Evolutionary conservation across 1,140 invertebrate species (phyloP).

Genomic region (Nebria ingens): DNA sequence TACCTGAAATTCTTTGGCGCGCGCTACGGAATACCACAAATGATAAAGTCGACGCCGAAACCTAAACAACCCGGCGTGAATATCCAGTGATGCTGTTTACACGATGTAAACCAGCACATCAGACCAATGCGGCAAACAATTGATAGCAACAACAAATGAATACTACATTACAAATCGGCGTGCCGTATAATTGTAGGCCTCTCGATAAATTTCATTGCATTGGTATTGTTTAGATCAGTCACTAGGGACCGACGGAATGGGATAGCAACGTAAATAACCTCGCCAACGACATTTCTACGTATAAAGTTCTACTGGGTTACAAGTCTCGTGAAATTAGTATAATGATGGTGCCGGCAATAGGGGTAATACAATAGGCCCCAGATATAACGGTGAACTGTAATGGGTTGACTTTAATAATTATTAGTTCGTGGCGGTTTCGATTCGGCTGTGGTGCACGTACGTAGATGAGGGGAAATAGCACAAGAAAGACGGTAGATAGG

Average conservation of each 20-base stretch:
- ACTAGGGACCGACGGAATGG: too few relatives aligned
- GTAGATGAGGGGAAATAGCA: background rate
- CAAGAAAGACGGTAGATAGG: background rate
- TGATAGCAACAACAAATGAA: background rate
- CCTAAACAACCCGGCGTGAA: background rate
- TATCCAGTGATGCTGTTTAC: background rate
- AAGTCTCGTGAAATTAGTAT: constrained; percentile 8
- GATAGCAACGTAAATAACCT: too few relatives aligned
- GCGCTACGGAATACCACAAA: background rate
- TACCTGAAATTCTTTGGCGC: background rate
- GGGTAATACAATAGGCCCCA: constrained; percentile 3
- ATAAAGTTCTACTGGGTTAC: background rate
- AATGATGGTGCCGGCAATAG: background rate
- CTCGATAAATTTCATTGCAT: background rate
- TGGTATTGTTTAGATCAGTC: too few relatives aligned
- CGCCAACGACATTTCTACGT: constrained; percentile 7
- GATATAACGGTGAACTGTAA: background rate
- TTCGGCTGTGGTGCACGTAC: too few relatives aligned
- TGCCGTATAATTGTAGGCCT: background rate
- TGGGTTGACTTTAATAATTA: constrained; percentile 8
- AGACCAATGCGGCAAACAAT: background rate
- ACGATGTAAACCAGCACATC: background rate
- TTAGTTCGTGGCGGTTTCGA: background rate
- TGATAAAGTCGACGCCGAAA: background rate
- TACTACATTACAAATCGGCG: background rate